These are phyloP conservation scores for Holacanthus passer DNA, from an alignment of 2,113 vertebrate genomes.

Conservation along the genomic window DNA sequence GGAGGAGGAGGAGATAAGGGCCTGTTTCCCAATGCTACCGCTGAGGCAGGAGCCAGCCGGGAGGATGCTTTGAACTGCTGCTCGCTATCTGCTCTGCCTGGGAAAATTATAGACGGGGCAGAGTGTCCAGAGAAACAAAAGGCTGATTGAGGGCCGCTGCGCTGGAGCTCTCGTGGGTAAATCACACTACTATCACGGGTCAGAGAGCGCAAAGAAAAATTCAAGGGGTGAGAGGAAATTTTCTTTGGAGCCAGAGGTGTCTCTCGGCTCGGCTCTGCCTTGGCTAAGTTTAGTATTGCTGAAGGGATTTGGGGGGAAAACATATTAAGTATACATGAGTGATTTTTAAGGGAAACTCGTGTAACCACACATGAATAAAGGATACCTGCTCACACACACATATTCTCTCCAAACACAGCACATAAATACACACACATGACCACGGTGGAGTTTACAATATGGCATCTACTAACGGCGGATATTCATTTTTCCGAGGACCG, in stretches of 20 bases:
- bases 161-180: conserved; percentile 70
- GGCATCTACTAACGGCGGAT: background rate
- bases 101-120: conserved; percentile 78
- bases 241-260: conserved; percentile 68
- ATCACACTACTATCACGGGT: conserved; percentile 75
- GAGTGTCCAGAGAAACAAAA: conserved; percentile 78
- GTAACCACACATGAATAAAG: conserved; percentile 66
- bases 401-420: background rate
- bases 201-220: conserved; percentile 73
- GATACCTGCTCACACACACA: conserved; percentile 45
- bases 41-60: conserved; percentile 70
- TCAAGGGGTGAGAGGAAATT: conserved; percentile 65
- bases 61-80: conserved; percentile 79
- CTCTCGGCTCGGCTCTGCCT: conserved; percentile 52
- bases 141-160: conserved; percentile 76
- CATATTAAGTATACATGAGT: conserved; percentile 66
- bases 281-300: conserved; percentile 54
- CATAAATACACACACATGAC: conserved; percentile 31
- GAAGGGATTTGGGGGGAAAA: conserved; percentile 52
- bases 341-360: conserved; percentile 65
- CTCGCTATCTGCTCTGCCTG: conserved; percentile 78
- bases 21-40: conserved; percentile 79
- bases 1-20: conserved; percentile 74
- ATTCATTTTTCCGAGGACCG: conserved; percentile 1
- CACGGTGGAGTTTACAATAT: background rate